Evolutionary conservation across 2,888 invertebrate species (phyloP), one percentile per base, ranked within the genome.

Genomic region (Autographa pulchrina): DNA sequence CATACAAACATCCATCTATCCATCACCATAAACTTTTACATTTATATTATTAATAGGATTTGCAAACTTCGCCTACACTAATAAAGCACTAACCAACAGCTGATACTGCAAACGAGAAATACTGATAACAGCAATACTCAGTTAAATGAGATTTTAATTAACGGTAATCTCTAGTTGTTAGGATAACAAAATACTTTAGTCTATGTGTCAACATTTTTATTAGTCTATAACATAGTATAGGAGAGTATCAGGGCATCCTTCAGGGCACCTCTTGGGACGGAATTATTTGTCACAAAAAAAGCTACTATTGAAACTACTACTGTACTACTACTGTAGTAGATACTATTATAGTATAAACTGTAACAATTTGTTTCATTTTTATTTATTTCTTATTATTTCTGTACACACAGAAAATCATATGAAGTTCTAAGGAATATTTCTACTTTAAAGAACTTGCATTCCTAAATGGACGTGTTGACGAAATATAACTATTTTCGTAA

Each of bases 401-500:
- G 25, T 25, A 25, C 25, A 25, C 25, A 25, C 25, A 25, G 25
- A 25, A 25, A 25, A 25, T 25, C 25, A 25, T 25, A 25, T 25
- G 3, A 25, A 25, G 25, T 25, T 25, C 25, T 25, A 25, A 25
- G 25, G 25, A 25, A 25, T 25, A 25, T 25, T 25, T 25, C 3
- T 48, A 54, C 20, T 54, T 18, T 3, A 56, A 11, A 56, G n/a
- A 72, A 79, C 68, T 72, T 43, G 79, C 72, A 79, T 79, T 78
- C 72, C 68, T 72, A 79, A 72, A 79, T 64, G 68, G 68, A 72
- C 66, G 41, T 66, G 79, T 78, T 79, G 79, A 78, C 79, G 78
- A 79, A 78, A 78, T 75, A 72, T 78, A 68, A 75, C 75, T 78
- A 78, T 78, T 79, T 79, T 78, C 63, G 79, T 75, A 68, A 79